Evolutionary conservation across 2,113 vertebrate genomes (phyloP).

Genomic region (Sylvilagus bachmani): DNA sequence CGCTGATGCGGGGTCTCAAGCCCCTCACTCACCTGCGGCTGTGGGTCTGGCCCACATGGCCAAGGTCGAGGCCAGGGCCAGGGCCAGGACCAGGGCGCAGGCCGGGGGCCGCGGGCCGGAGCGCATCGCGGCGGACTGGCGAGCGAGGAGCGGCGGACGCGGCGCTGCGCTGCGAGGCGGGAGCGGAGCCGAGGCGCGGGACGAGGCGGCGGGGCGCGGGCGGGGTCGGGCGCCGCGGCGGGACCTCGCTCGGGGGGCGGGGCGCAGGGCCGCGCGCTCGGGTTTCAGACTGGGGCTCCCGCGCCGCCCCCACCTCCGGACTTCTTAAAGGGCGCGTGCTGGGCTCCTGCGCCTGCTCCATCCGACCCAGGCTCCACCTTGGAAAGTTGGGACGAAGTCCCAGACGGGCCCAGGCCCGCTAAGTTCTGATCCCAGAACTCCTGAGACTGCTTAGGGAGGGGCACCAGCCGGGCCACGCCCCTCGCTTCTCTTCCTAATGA

Average conservation of each 20-base stretch:
- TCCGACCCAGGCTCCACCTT: background rate
- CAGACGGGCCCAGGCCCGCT: background rate
- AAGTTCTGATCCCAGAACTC: too few species aligned
- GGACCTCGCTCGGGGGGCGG: slow-evolving; percentile 71
- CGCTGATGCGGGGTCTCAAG: background rate
- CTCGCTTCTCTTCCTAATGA: background rate
- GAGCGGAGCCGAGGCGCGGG: background rate
- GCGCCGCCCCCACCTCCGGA: background rate
- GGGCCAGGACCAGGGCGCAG: background rate
- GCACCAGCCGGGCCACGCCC: background rate
- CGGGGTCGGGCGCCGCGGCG: background rate
- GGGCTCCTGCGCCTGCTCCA: background rate
- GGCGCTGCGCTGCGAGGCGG: background rate
- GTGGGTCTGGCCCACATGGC: background rate
- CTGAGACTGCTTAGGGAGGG: background rate
- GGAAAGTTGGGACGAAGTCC: background rate
- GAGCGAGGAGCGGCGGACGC: background rate
- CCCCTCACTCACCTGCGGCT: slow-evolving; percentile 73
- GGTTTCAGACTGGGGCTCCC: slow-evolving; percentile 59
- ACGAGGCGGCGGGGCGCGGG: background rate
- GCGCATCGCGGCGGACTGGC: slow-evolving; percentile 51
- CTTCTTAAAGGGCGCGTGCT: slow-evolving; percentile 78
- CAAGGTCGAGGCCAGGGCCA: slow-evolving; percentile 53
- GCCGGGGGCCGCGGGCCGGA: background rate
- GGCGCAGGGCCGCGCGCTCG: slow-evolving; percentile 64